These are phyloP conservation scores for Pachycephala philippinensis DNA, from an alignment of 2,113 vertebrate species.

Conservation along the genomic window DNA sequence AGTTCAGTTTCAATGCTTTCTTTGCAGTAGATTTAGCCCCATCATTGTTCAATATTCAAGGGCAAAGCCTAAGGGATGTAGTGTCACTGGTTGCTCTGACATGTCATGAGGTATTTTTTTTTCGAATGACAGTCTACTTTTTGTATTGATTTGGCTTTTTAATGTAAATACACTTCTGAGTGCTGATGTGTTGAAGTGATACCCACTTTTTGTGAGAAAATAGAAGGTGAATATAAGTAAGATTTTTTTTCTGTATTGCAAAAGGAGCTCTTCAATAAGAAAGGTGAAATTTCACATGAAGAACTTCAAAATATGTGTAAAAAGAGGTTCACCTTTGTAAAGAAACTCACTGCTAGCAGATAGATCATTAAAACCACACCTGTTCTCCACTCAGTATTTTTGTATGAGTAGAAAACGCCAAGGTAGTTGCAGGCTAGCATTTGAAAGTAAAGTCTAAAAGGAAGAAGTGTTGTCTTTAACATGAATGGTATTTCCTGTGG, in stretches of 20 bases:
- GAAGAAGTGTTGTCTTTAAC: background rate
- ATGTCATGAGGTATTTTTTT: accelerated
- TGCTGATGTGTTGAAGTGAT: background rate
- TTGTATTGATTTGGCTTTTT: background rate
- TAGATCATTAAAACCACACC: background rate
- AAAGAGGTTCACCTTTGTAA: background rate
- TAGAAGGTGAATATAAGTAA: background rate
- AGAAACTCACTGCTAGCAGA: background rate
- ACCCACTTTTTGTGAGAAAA: background rate
- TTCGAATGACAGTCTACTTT: background rate
- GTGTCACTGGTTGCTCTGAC: background rate
- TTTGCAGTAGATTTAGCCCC: background rate
- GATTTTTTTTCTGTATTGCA: background rate
- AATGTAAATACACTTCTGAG: background rate
- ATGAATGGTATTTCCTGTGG: background rate
- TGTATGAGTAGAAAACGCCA: background rate
- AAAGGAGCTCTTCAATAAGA: background rate
- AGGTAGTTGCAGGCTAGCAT: background rate
- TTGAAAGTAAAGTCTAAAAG: background rate
- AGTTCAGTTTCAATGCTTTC: background rate
- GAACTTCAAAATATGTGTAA: background rate
- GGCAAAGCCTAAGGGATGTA: background rate
- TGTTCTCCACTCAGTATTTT: background rate
- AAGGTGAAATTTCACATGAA: background rate
- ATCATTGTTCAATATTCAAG: background rate